phyloP scores from a whole-genome alignment of 1,140 invertebrate species.

The Atopsyche davidsoni region DNA sequence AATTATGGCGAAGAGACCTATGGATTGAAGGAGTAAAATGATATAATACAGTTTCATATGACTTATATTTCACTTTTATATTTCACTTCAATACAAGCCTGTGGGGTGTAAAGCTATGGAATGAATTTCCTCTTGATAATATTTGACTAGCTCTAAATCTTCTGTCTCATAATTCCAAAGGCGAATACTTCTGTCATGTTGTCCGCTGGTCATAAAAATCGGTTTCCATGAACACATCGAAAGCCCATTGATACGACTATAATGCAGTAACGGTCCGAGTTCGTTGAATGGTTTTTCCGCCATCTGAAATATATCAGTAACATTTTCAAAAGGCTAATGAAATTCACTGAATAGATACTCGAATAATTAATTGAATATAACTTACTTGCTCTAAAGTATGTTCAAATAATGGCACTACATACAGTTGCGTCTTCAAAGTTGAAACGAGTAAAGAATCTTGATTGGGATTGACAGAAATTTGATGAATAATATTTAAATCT shows the following conservation, averaged over 20 bases:
- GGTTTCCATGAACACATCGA: conserved; percentile 85
- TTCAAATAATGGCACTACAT: conserved; percentile 52
- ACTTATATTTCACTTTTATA: too few species aligned
- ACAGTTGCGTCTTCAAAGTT: conserved; percentile 58
- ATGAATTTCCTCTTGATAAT: conserved; percentile 75
- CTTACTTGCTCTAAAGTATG: conserved; percentile 44
- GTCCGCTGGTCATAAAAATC: conserved; percentile 77
- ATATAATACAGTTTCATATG: not conserved
- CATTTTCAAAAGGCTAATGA: conserved; percentile 1
- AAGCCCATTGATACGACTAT: conserved; percentile 68
- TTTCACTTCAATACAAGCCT: conserved; percentile 30
- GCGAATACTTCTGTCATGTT: conserved; percentile 71
- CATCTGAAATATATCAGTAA: conserved; percentile 33
- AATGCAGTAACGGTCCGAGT: conserved; percentile 71
- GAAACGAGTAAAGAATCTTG: conserved; percentile 55
- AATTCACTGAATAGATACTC: not conserved
- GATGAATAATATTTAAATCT: conserved; percentile 49
- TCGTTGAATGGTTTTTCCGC: conserved; percentile 44
- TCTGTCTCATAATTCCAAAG: conserved; percentile 87
- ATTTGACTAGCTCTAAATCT: conserved; percentile 69
- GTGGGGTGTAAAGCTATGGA: conserved; percentile 76
- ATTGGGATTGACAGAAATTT: conserved; percentile 50
- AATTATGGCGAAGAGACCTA: conserved; percentile 76
- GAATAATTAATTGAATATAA: conserved; percentile 8
- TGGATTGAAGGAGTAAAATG: conserved; percentile 9